A percentile compares a stretch with the other conserved stretches of the same genome.
phyloP scores from a whole-genome alignment of 2,888 invertebrate genomes.

The Eugnorisma glareosa region DNA sequence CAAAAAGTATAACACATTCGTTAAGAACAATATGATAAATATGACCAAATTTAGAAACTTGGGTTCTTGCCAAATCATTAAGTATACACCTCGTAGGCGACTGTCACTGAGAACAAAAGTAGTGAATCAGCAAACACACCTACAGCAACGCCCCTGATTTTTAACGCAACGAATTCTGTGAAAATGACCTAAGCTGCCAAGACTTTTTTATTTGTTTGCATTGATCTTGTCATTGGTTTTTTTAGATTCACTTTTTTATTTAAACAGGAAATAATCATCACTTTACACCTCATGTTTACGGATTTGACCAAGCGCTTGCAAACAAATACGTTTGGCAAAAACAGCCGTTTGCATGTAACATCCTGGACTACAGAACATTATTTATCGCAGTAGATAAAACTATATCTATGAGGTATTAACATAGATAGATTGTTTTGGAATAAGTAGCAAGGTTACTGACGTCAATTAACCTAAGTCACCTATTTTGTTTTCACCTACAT shows the following conservation, averaged over 20 bases:
- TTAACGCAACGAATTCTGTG: constrained; percentile 52
- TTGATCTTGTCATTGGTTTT: constrained; percentile 54
- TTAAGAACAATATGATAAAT: constrained; percentile 23
- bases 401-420: constrained; percentile 47
- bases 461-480: background rate
- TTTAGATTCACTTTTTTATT: constrained; percentile 45
- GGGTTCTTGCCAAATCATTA: constrained; percentile 28
- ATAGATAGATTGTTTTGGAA: constrained; percentile 24
- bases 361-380: constrained; percentile 54
- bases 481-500: background rate
- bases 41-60: constrained; percentile 42
- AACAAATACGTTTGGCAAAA: constrained; percentile 5
- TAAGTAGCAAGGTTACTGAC: constrained; percentile 22
- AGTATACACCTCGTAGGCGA: constrained; percentile 29
- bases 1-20: constrained; percentile 27
- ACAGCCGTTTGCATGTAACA: constrained; percentile 21
- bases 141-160: constrained; percentile 49
- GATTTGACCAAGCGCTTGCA: constrained; percentile 12
- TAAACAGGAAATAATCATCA: constrained; percentile 49
- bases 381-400: constrained; percentile 52
- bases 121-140: constrained; percentile 66
- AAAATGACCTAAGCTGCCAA: constrained; percentile 60
- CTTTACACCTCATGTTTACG: constrained; percentile 24
- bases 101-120: constrained; percentile 51
- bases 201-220: constrained; percentile 42